These are phyloP conservation scores for Rhizomys pruinosus DNA, from an alignment of 2,113 vertebrate species.

Conservation along the genomic window DNA sequence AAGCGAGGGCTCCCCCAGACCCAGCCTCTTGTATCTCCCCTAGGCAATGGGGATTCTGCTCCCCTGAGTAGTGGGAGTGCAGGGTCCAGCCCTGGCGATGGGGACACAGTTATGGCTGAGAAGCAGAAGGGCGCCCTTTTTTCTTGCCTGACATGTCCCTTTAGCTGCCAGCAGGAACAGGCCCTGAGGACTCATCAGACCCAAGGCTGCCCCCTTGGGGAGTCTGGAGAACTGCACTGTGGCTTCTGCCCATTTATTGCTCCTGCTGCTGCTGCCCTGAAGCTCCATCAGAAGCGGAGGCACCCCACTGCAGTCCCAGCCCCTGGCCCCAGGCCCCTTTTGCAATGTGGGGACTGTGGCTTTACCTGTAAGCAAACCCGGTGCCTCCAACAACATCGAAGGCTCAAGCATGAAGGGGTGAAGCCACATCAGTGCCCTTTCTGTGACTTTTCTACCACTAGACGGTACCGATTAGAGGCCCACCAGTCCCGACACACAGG, in stretches of 20 bases:
- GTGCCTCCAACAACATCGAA: constrained; percentile 90
- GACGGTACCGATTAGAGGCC: constrained; percentile 93
- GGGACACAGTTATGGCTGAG: not conserved
- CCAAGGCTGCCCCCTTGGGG: constrained; percentile 87
- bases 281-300: constrained; percentile 83
- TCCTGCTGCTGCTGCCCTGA: constrained; percentile 85
- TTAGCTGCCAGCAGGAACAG: constrained; percentile 90
- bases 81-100: not conserved
- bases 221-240: constrained; percentile 87
- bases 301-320: constrained; percentile 83
- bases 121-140: constrained; percentile 81
- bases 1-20: constrained; percentile 34
- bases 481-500: constrained; percentile 96
- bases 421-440: constrained; percentile 90
- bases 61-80: not conserved
- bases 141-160: constrained; percentile 90
- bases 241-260: constrained; percentile 88
- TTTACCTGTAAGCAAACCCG: constrained; percentile 93
- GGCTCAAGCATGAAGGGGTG: constrained; percentile 91
- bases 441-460: constrained; percentile 93
- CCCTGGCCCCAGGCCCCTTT: constrained; percentile 86
- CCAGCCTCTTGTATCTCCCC: not conserved
- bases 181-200: constrained; percentile 89
- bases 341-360: constrained; percentile 88
- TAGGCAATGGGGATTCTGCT: not conserved